Conservation (phyloP, 2,113 vertebrate genomes). For the Butorides virescens region DNA sequence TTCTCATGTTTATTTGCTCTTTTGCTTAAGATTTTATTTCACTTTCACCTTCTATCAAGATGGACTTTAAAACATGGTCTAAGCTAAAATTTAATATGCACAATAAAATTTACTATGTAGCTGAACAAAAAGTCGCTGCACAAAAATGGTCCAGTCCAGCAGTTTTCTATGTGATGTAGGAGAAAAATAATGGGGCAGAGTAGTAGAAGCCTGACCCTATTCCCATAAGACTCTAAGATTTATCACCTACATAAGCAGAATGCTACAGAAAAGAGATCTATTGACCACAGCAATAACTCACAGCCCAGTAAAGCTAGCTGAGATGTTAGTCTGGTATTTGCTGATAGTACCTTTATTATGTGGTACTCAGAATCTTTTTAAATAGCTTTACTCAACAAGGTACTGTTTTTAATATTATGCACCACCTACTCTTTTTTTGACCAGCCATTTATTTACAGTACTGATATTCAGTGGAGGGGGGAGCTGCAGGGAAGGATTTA, state of each 20-base stretch:
- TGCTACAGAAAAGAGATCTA: constrained; percentile 73
- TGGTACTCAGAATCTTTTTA: constrained; percentile 13
- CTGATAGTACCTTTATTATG: constrained; percentile 71
- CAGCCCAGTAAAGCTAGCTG: constrained; percentile 56
- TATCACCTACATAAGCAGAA: constrained; percentile 76
- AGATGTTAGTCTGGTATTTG: constrained; percentile 62
- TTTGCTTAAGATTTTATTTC: constrained; percentile 12
- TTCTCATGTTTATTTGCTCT: neutral
- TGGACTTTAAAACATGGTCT: constrained; percentile 1
- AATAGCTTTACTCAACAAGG: constrained; percentile 15
- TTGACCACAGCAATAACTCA: constrained; percentile 78
- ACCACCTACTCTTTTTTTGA: constrained; percentile 2
- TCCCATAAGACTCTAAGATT: constrained; percentile 76
- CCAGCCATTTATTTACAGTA: constrained; percentile 24
- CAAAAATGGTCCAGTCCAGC: constrained; percentile 64
- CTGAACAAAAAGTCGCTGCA: constrained; percentile 56
- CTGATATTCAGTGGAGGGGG: neutral
- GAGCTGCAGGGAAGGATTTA: neutral
- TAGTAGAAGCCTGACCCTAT: constrained; percentile 66
- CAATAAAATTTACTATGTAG: constrained; percentile 56
- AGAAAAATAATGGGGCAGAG: constrained; percentile 74
- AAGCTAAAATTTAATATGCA: constrained; percentile 55
- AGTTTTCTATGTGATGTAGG: constrained; percentile 75
- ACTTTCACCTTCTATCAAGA: neutral
- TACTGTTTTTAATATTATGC: constrained; percentile 33